Conservation (phyloP, 2,113 vertebrate genomes). For the Smithornis capensis region DNA sequence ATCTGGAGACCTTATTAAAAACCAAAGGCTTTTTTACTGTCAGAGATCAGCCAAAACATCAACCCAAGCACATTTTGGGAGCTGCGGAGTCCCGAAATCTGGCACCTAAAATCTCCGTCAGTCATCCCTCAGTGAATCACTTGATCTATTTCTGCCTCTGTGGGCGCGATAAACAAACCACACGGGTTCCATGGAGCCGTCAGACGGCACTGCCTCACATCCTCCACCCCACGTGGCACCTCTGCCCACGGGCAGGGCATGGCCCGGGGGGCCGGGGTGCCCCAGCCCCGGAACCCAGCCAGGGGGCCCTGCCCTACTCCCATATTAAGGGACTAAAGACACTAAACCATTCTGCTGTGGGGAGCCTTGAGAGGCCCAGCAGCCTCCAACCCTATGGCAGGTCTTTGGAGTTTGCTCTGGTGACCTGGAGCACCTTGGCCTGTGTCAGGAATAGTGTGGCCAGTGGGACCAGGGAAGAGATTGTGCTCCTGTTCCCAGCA, state of each 20-base stretch:
- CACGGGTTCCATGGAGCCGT: fast-evolving
- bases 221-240: not conserved
- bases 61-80: fast-evolving
- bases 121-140: not conserved
- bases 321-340: not conserved
- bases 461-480: not conserved
- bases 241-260: not conserved
- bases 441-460: not conserved
- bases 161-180: not conserved
- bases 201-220: not conserved
- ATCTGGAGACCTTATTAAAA: not conserved
- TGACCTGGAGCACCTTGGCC: not conserved
- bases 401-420: not conserved
- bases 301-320: not conserved
- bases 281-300: not conserved
- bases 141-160: not conserved
- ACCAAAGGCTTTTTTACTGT: not conserved
- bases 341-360: not conserved
- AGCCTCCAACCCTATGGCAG: not conserved
- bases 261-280: too few species aligned
- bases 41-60: not conserved
- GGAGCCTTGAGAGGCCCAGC: not conserved
- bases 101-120: not conserved
- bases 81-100: fast-evolving
- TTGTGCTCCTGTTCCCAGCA: too few species aligned